Conservation (phyloP, 1,140 invertebrate genomes). For the Spodoptera frugiperda region DNA sequence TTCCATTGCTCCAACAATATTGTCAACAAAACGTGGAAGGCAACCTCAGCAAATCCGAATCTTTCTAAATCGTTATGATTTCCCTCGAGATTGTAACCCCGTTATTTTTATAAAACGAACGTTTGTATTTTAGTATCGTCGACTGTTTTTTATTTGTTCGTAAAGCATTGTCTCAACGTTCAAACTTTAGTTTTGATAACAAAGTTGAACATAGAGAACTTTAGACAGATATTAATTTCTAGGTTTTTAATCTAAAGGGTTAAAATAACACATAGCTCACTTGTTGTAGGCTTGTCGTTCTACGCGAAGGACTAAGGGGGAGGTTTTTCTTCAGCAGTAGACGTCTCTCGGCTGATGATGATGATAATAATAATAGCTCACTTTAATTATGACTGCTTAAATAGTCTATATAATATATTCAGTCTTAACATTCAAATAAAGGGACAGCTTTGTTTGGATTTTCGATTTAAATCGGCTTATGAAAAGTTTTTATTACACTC, state of each 20-base stretch:
- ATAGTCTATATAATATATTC: conserved; percentile 6
- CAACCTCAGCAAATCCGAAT: conserved; percentile 5
- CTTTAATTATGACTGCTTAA: conserved; percentile 24
- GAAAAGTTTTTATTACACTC: conserved; percentile 45
- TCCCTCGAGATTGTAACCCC: conserved; percentile 6
- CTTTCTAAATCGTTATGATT: conserved; percentile 39
- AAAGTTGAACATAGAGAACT: background rate
- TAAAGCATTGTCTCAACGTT: background rate
- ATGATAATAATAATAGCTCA: background rate
- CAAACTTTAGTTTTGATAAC: background rate
- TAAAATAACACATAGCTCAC: conserved; percentile 15
- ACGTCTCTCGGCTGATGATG: no score
- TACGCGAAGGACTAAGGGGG: no score
- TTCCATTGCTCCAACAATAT: conserved; percentile 8
- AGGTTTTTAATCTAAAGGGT: background rate
- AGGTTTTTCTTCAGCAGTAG: no score
- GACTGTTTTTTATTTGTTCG: conserved; percentile 7
- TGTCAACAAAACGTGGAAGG: conserved; percentile 15
- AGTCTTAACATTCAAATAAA: conserved; percentile 45
- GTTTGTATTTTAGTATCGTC: conserved; percentile 10
- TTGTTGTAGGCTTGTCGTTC: no score
- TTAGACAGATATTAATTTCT: no score
- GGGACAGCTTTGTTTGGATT: conserved; percentile 45
- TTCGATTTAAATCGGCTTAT: conserved; percentile 49
- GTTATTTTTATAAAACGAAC: conserved; percentile 33